A percentile compares a stretch with the other conserved stretches of the same genome.
phyloP scores from a whole-genome alignment of 1,140 invertebrate species.

The Riptortus pedestris region DNA sequence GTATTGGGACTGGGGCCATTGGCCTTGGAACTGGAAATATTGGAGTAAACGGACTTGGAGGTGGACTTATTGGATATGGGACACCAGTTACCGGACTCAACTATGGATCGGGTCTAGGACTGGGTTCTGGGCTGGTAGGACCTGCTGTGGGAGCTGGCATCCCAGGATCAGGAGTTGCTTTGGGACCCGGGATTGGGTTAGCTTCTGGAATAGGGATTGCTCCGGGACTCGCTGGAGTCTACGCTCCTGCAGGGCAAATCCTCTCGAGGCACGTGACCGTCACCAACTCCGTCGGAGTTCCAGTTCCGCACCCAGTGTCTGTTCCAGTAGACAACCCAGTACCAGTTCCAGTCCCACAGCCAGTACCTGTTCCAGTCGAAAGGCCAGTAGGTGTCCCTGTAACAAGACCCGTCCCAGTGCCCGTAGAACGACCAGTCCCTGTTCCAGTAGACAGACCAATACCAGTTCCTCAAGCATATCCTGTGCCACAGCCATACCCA shows the following conservation, averaged over 20 bases:
- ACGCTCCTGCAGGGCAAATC: not conserved
- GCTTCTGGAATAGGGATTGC: not conserved
- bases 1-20: not conserved
- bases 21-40: not conserved
- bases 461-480: slow-evolving; percentile 1
- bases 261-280: slow-evolving; percentile 34
- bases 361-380: slow-evolving; percentile 22
- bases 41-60: too few relatives aligned
- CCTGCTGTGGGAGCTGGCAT: not conserved
- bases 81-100: not conserved
- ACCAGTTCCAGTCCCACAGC: slow-evolving; percentile 25
- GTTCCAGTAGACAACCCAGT: too few relatives aligned
- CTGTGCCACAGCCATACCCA: not conserved
- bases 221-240: not conserved
- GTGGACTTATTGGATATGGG: too few relatives aligned
- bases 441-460: not conserved
- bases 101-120: not conserved
- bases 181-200: not conserved
- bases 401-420: not conserved
- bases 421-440: slow-evolving; percentile 29
- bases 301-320: slow-evolving; percentile 25
- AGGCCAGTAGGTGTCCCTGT: not conserved
- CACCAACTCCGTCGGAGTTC: slow-evolving; percentile 38
- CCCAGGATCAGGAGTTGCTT: not conserved
- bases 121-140: not conserved